Conservation (phyloP, 2,888 invertebrate species). For the Platycheirus rosarum region DNA sequence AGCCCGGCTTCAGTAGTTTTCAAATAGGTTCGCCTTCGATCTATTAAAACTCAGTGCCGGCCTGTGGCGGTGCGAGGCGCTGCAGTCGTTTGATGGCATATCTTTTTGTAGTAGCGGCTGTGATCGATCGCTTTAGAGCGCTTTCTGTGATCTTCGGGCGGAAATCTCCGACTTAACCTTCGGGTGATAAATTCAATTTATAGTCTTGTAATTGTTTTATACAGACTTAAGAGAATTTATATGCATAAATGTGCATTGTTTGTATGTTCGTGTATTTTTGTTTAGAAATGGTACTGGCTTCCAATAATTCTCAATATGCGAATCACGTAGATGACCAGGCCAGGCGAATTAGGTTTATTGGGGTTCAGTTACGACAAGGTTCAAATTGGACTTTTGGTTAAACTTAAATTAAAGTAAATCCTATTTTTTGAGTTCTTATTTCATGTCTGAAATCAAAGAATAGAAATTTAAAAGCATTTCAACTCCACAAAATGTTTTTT, state of each 20-base stretch:
- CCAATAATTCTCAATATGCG: conserved; percentile 46
- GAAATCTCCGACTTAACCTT: conserved; percentile 71
- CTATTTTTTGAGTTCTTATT: too few species aligned
- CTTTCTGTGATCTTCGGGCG: conserved; percentile 67
- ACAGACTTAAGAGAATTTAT: background rate
- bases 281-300: conserved; percentile 37
- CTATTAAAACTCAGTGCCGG: conserved; percentile 5
- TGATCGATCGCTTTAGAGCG: conserved; percentile 31
- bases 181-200: conserved; percentile 68
- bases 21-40: conserved; percentile 55
- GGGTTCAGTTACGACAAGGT: conserved; percentile 65
- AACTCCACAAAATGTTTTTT: too few species aligned
- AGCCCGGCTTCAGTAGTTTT: conserved; percentile 19
- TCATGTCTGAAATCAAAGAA: too few species aligned
- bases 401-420: conserved; percentile 61
- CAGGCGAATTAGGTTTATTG: conserved; percentile 59
- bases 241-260: background rate
- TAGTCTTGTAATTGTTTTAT: conserved; percentile 63
- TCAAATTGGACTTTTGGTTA: conserved; percentile 54
- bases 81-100: conserved; percentile 9
- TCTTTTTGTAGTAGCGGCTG: conserved; percentile 3
- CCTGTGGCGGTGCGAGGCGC: background rate
- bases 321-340: conserved; percentile 57
- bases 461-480: too few species aligned
- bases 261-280: background rate